phyloP scores from a whole-genome alignment of 2,888 invertebrate species.

The Eupithecia exiguata region DNA sequence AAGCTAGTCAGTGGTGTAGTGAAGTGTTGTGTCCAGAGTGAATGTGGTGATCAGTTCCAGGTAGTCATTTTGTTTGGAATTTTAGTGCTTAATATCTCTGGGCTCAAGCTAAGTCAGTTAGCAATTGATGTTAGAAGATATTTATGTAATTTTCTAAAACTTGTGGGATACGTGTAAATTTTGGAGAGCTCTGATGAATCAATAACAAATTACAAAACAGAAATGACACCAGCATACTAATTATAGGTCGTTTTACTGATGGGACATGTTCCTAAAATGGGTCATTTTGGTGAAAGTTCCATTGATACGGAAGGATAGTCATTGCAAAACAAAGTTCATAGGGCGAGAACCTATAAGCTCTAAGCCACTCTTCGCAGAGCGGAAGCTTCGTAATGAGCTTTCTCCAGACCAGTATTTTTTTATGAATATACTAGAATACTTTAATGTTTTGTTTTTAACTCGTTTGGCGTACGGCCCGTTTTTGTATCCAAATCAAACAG shows the following conservation, averaged over 20 bases:
- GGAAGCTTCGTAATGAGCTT: background rate
- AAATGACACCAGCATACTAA: background rate
- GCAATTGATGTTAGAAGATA: background rate
- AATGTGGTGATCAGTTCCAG: conserved; percentile 18
- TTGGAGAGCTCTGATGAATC: background rate
- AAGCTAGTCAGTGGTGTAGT: conserved; percentile 36
- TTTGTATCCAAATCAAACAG: background rate
- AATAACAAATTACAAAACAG: background rate
- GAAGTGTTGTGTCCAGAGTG: conserved; percentile 40
- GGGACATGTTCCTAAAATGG: background rate
- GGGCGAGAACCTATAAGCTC: background rate
- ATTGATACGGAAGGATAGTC: conserved; percentile 3
- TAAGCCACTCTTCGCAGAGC: background rate
- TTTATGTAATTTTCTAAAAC: background rate
- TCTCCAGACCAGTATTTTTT: background rate
- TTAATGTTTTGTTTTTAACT: background rate
- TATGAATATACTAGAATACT: background rate
- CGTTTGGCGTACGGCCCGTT: background rate
- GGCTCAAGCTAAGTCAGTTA: background rate
- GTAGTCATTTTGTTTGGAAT: background rate
- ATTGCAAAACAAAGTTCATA: conserved; percentile 1
- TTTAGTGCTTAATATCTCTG: too few relatives aligned
- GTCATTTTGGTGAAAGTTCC: background rate
- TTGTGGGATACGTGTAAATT: background rate
- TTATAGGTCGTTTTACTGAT: background rate